A percentile compares a stretch with the other conserved stretches of the same genome.
These are phyloP conservation scores for Cydia strobilella DNA, from an alignment of 1,140 invertebrate species.

Conservation along the genomic window DNA sequence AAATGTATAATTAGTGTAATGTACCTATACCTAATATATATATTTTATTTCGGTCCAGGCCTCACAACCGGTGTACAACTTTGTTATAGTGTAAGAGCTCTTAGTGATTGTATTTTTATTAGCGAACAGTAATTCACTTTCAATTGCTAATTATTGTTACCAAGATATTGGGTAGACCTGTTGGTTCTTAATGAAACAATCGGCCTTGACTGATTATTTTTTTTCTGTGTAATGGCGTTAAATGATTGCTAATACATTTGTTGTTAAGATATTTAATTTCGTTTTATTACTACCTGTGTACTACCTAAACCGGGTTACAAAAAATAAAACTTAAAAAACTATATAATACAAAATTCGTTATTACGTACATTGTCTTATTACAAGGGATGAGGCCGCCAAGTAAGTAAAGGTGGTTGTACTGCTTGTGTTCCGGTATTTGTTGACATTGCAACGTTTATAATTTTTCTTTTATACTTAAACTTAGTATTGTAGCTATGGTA, in stretches of 20 bases:
- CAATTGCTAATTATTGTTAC: background rate
- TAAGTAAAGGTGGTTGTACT: too few relatives aligned
- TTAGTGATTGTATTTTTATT: background rate
- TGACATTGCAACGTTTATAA: too few relatives aligned
- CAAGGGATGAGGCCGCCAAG: too few relatives aligned
- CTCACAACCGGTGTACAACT: background rate
- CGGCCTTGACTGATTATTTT: conserved; percentile 1
- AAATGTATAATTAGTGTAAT: background rate
- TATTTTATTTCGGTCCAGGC: background rate
- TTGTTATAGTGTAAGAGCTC: background rate
- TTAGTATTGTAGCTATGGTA: too few relatives aligned
- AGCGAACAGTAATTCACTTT: background rate
- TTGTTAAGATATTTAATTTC: background rate
- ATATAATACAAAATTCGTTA: too few relatives aligned
- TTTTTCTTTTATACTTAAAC: too few relatives aligned
- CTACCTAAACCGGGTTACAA: too few relatives aligned
- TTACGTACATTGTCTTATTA: too few relatives aligned
- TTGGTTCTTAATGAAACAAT: background rate
- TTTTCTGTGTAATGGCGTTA: background rate
- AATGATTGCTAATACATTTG: background rate
- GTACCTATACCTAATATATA: background rate
- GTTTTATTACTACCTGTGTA: conserved; percentile 4
- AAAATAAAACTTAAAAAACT: too few relatives aligned
- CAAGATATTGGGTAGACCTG: background rate
- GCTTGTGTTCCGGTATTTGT: too few relatives aligned